Conservation (phyloP, 2,797 vertebrate species). For the Lagodon rhomboides region DNA sequence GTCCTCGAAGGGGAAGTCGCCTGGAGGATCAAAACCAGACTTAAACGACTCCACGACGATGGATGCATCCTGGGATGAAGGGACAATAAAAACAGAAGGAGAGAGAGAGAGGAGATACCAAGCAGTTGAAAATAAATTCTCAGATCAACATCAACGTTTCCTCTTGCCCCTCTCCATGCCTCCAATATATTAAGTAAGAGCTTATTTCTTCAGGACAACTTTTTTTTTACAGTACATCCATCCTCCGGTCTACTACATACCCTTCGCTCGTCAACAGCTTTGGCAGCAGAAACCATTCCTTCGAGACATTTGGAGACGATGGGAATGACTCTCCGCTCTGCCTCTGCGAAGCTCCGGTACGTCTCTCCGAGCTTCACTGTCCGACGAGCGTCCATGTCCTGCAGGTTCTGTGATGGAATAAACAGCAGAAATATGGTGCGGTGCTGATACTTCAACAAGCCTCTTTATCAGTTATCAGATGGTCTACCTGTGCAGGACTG, state of each 20-base stretch:
- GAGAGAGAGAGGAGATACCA: background rate
- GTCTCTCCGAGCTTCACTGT: slow-evolving; percentile 97
- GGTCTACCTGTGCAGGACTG: background rate
- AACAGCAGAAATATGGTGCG: background rate
- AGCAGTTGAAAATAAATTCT: background rate
- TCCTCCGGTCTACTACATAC: slow-evolving; percentile 78
- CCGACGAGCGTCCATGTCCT: slow-evolving; percentile 97
- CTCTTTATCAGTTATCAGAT: background rate
- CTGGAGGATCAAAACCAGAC: slow-evolving; percentile 96
- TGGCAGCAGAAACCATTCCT: slow-evolving; percentile 97
- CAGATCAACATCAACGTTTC: too few relatives aligned
- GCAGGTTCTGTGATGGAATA: slow-evolving; percentile 89
- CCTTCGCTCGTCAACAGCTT: slow-evolving; percentile 93
- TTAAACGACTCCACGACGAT: slow-evolving; percentile 98
- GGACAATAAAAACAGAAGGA: background rate
- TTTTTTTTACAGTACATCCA: background rate
- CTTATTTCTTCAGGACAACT: background rate
- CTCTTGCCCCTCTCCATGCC: too few relatives aligned
- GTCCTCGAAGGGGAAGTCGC: slow-evolving; percentile 98
- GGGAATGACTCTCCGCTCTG: slow-evolving; percentile 95
- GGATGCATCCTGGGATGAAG: slow-evolving; percentile 89
- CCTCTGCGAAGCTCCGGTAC: slow-evolving; percentile 95
- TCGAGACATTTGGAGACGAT: slow-evolving; percentile 98
- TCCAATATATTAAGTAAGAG: background rate
- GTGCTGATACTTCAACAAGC: background rate